These are phyloP conservation scores for Norana najaformis DNA, from an alignment of 2,888 invertebrate genomes.

Conservation along the genomic window DNA sequence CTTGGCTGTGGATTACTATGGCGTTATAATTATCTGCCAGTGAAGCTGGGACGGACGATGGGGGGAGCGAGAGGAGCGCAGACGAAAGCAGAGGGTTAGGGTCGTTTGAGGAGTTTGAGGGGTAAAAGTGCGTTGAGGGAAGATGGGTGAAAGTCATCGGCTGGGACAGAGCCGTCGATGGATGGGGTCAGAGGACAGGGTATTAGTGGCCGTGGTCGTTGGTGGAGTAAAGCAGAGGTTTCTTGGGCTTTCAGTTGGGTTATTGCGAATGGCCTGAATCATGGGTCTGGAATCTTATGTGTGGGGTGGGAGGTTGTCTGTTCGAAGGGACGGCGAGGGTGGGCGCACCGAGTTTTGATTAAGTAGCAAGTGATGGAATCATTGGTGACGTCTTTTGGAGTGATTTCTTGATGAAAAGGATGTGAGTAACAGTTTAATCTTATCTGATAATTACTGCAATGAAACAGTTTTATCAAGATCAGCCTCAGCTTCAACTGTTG, in stretches of 20 bases:
- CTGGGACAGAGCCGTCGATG: background rate
- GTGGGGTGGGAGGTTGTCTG: background rate
- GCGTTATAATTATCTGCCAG: background rate
- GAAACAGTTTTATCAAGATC: background rate
- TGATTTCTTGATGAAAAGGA: background rate
- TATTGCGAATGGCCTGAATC: background rate
- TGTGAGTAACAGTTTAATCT: background rate
- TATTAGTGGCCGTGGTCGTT: background rate
- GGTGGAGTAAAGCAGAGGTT: background rate
- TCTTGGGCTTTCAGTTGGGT: background rate
- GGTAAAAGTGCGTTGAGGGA: background rate
- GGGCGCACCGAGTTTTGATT: background rate
- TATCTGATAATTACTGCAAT: background rate
- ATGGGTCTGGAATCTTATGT: background rate
- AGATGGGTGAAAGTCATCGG: background rate
- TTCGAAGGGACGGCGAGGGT: background rate
- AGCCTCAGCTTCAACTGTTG: too few species aligned
- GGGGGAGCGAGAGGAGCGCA: background rate
- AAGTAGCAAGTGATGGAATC: background rate
- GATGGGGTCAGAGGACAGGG: background rate
- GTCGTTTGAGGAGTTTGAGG: background rate
- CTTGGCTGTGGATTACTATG: background rate
- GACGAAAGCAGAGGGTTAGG: background rate
- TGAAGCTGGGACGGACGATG: background rate
- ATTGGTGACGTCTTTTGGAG: background rate